These are phyloP conservation scores for Procambarus virginalis DNA, from an alignment of 1,140 invertebrate species.

Conservation along the genomic window DNA sequence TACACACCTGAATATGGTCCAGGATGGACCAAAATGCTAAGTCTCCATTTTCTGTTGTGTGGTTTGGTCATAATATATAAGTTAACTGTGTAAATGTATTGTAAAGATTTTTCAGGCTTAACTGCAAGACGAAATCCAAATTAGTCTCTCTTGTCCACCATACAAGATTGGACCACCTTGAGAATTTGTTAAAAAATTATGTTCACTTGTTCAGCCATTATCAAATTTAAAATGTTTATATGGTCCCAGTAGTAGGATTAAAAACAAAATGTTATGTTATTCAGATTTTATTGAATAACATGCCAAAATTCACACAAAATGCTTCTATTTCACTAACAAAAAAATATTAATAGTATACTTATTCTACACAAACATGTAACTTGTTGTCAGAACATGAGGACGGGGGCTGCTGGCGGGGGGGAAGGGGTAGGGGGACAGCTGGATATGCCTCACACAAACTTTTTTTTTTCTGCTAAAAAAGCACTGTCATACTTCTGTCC, in stretches of 20 bases:
- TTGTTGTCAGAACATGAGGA: slow-evolving; percentile 47
- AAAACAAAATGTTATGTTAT: slow-evolving; percentile 47
- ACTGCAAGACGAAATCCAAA: too few species aligned
- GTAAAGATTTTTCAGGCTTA: too few species aligned
- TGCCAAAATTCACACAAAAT: slow-evolving; percentile 69
- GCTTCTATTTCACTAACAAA: slow-evolving; percentile 70
- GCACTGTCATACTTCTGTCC: not conserved
- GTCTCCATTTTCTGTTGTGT: too few species aligned
- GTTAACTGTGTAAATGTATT: too few species aligned
- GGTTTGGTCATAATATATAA: too few species aligned
- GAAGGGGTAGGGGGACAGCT: slow-evolving; percentile 17
- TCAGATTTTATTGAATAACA: slow-evolving; percentile 68
- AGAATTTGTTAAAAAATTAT: too few species aligned
- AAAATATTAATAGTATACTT: slow-evolving; percentile 68
- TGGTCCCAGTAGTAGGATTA: not conserved
- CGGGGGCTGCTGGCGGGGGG: slow-evolving; percentile 31
- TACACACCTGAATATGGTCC: too few species aligned
- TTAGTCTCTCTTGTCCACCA: not conserved
- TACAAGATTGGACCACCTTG: not conserved
- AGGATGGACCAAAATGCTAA: too few species aligned
- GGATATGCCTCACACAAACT: slow-evolving; percentile 23
- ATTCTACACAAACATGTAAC: slow-evolving; percentile 69
- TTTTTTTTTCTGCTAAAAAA: not conserved
- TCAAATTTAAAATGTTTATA: not conserved
- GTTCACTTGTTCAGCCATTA: not conserved